Evolutionary conservation across 2,888 invertebrate species (phyloP).

Genomic region (Aethes cnicana): DNA sequence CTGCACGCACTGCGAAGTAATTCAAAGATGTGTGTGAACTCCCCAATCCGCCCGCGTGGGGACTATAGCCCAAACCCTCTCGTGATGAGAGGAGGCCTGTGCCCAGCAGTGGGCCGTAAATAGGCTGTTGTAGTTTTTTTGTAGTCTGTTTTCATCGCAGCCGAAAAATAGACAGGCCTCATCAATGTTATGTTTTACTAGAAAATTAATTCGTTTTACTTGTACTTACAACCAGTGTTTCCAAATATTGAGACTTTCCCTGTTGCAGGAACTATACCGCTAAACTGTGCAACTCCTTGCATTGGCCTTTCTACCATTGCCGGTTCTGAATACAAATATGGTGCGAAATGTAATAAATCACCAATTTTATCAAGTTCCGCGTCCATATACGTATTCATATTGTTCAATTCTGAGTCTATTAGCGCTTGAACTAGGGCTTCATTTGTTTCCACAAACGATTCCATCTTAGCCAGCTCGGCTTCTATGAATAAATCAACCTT

Average conservation of each 20-base stretch:
- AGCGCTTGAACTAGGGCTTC: background rate
- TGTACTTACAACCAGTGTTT: constrained; percentile 15
- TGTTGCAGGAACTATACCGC: background rate
- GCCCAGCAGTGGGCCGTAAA: too few relatives aligned
- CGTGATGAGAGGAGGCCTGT: too few relatives aligned
- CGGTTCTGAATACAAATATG: background rate
- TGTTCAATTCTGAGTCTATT: constrained; percentile 1
- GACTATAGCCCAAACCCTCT: too few relatives aligned
- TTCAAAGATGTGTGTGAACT: too few relatives aligned
- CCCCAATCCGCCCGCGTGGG: too few relatives aligned
- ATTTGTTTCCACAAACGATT: background rate
- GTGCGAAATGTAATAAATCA: background rate
- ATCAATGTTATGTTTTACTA: too few relatives aligned
- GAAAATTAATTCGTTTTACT: background rate
- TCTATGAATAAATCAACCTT: constrained; percentile 6
- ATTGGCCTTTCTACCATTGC: background rate
- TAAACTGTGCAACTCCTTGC: background rate
- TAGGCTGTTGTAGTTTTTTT: too few relatives aligned
- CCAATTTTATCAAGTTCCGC: background rate
- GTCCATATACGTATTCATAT: background rate
- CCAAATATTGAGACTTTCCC: background rate
- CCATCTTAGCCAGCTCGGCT: background rate
- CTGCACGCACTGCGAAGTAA: too few relatives aligned
- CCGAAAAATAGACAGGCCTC: too few relatives aligned
- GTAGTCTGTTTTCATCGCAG: too few relatives aligned